phyloP scores from a whole-genome alignment of 2,888 invertebrate genomes.

The Hipparchia sbordonii region DNA sequence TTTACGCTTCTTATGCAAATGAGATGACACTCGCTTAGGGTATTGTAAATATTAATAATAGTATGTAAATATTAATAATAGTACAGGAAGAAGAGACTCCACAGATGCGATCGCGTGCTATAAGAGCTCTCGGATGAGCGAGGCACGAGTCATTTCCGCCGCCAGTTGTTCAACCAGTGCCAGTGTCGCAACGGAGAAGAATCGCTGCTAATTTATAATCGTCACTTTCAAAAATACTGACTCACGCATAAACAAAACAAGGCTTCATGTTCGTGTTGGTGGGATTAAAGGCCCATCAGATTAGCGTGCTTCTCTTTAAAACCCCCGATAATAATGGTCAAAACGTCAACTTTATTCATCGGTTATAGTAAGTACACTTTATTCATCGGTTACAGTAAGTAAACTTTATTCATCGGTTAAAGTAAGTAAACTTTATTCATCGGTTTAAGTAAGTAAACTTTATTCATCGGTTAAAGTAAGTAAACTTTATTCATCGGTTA shows the following conservation, averaged over 20 bases:
- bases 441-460: too few relatives aligned
- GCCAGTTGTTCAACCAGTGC: conserved; percentile 46
- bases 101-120: conserved; percentile 60
- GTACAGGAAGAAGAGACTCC: conserved; percentile 42
- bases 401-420: too few relatives aligned
- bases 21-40: conserved; percentile 19
- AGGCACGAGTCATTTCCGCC: conserved; percentile 74
- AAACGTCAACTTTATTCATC: too few relatives aligned
- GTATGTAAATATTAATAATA: conserved; percentile 22
- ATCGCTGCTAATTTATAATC: conserved; percentile 76
- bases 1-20: conserved; percentile 17
- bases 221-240: conserved; percentile 74
- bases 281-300: conserved; percentile 33
- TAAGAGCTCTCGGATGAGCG: conserved; percentile 61
- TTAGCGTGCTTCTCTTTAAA: neutral
- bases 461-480: too few relatives aligned
- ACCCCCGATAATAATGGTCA: too few relatives aligned
- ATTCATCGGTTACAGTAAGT: too few relatives aligned
- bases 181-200: conserved; percentile 67
- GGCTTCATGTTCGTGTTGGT: conserved; percentile 42
- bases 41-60: conserved; percentile 41
- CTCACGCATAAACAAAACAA: conserved; percentile 61
- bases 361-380: too few relatives aligned
- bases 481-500: too few relatives aligned
- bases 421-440: too few relatives aligned